Evolutionary conservation across 2,888 invertebrate genomes (phyloP), one percentile per base, ranked within the genome.

Genomic region (Myopa testacea): DNA sequence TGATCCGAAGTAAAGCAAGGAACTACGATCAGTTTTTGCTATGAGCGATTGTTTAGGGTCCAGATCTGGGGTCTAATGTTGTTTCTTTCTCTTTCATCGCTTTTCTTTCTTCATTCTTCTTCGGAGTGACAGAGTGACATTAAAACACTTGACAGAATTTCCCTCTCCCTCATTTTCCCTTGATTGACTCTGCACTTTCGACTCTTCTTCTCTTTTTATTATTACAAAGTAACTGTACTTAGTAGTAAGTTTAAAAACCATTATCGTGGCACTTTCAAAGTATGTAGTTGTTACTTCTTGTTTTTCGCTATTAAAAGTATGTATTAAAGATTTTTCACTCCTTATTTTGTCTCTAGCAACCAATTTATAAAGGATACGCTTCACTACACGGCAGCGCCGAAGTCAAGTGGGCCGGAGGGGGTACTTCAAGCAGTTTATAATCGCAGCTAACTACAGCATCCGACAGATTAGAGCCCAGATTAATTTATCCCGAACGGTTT

Each of bases 401-500:
- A 62, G 26, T 73, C 8, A 63, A 73, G 40, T 40, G 38, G 26
- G 55, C 26, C 16, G 16, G 34, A 37, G 37, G n/a, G 16, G 58
- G 10, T n/a, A 68, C 19, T 38, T 58, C 16, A 72, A 75, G 55
- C 58, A 58, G 75, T 50, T 75, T 55, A 68, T 75, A 75, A 75
- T 75, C 52, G 40, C 38, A 62, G 14, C 73, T 62, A 62, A 62
- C 70, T 70, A 37, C 70, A 70, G 70, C 55, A 73, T 73, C 50
- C 73, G 67, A 26, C 4, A 67, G 67, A 67, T 75, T 75, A 68
- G 55, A 68, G 67, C 19, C 10, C 8, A 55, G 75, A 75, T 67
- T 75, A 75, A 75, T 75, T 75, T 67, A 75, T 68, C 75, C 55
- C 52, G 52, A 68, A 60, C 37, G 68, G 26, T 37, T 14, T n/a